phyloP scores from a whole-genome alignment of 2,888 invertebrate species.

The Prionchulus punctatus region DNA sequence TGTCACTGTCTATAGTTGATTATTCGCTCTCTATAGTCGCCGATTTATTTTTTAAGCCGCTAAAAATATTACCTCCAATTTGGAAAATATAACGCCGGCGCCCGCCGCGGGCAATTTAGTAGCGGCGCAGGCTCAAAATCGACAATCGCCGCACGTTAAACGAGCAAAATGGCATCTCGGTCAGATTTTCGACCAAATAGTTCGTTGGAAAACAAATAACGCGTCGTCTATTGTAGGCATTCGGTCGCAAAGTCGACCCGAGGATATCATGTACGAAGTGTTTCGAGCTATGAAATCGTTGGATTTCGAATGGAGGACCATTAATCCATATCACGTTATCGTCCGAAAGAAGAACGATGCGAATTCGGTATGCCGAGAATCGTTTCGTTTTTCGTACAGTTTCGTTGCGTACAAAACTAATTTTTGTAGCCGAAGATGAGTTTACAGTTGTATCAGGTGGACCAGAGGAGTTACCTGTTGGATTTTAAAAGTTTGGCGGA shows the following conservation, averaged over 20 bases:
- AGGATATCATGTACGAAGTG: slow-evolving; percentile 99
- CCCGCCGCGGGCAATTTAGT: slow-evolving; percentile 7
- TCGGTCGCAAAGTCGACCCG: slow-evolving; percentile 92
- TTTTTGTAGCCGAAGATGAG: slow-evolving; percentile 61
- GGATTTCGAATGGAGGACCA: slow-evolving; percentile 96
- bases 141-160: slow-evolving; percentile 45
- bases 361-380: neutral
- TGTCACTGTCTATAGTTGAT: too few species aligned
- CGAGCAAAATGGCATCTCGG: slow-evolving; percentile 97
- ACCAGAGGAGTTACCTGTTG: slow-evolving; percentile 86
- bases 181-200: slow-evolving; percentile 15
- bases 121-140: too few species aligned
- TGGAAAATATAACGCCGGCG: slow-evolving; percentile 10
- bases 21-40: too few species aligned
- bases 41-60: neutral
- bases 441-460: slow-evolving; percentile 93
- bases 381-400: neutral
- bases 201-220: neutral
- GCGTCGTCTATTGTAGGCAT: slow-evolving; percentile 43
- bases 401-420: neutral
- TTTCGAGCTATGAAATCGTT: slow-evolving; percentile 96
- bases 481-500: slow-evolving; percentile 75
- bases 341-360: slow-evolving; percentile 63
- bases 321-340: slow-evolving; percentile 85
- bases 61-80: neutral